Percentiles rank a stretch among this genome's conserved stretches.
Evolutionary conservation across 2,113 vertebrate species (phyloP).

Genomic region (Mormoops blainvillei): DNA sequence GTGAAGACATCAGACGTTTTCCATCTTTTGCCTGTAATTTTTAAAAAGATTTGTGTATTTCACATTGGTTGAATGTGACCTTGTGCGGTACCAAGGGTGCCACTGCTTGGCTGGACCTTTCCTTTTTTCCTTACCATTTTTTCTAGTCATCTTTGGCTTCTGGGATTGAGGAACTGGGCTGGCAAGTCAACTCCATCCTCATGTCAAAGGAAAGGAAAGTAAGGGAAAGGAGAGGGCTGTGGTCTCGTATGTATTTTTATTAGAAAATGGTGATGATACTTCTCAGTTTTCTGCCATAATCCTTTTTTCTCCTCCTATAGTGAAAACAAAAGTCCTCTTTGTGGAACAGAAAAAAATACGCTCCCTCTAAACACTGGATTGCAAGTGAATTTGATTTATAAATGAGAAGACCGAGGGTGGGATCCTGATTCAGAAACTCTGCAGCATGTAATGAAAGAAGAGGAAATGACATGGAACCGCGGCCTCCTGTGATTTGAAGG

Average conservation of each 20-base stretch:
- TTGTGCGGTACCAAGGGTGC: background rate
- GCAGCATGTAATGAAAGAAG: slow-evolving; percentile 66
- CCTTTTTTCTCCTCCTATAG: slow-evolving; percentile 76
- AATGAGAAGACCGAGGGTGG: slow-evolving; percentile 61
- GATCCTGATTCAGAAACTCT: slow-evolving; percentile 72
- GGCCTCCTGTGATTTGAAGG: slow-evolving; percentile 78
- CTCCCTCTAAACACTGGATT: slow-evolving; percentile 84
- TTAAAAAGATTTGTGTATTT: no score
- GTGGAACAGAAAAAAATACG: slow-evolving; percentile 94
- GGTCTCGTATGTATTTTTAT: background rate
- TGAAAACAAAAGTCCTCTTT: slow-evolving; percentile 94
- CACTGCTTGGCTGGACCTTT: background rate
- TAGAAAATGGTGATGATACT: background rate
- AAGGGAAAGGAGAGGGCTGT: background rate
- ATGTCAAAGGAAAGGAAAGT: background rate
- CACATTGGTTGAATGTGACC: background rate
- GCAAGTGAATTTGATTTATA: slow-evolving; percentile 70
- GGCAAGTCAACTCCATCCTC: background rate
- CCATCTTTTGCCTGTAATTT: background rate
- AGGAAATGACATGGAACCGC: slow-evolving; percentile 76
- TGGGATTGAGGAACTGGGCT: background rate
- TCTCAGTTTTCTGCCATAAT: slow-evolving; percentile 49
- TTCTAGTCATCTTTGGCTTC: background rate
- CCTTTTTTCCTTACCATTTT: background rate
- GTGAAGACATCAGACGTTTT: background rate